phyloP scores from a whole-genome alignment of 2,888 invertebrate genomes.

The Aspidiotus destructor region DNA sequence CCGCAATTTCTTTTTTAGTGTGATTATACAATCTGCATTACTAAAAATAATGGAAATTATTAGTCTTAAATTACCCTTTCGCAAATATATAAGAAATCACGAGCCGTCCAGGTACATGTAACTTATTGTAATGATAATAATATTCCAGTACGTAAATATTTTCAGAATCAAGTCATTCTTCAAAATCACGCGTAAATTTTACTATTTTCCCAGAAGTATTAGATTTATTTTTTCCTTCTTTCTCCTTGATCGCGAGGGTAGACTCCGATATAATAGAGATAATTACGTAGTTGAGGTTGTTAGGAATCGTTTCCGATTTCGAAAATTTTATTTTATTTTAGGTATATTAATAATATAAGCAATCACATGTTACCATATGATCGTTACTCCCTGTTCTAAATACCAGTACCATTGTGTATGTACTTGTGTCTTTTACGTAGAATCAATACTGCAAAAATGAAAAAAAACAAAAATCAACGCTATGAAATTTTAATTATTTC shows the following conservation, averaged over 20 bases:
- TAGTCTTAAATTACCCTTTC: not conserved
- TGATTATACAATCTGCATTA: not conserved
- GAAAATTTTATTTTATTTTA: not conserved
- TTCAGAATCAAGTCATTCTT: too few species aligned
- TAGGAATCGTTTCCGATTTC: not conserved
- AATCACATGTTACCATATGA: slow-evolving; percentile 32
- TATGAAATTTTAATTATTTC: not conserved
- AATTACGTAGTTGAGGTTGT: not conserved
- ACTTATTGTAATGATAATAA: not conserved
- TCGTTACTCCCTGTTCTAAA: slow-evolving; percentile 28
- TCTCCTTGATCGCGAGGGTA: too few species aligned
- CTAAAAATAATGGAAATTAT: not conserved
- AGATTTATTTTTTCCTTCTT: too few species aligned
- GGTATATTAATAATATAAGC: slow-evolving; percentile 28
- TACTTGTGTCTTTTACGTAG: slow-evolving; percentile 15
- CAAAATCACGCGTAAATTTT: too few species aligned
- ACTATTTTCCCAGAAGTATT: too few species aligned
- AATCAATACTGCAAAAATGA: not conserved
- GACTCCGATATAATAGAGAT: too few species aligned
- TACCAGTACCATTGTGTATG: slow-evolving; percentile 29
- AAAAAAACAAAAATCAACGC: not conserved
- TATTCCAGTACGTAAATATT: too few species aligned
- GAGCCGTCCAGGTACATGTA: not conserved
- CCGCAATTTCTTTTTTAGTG: too few species aligned
- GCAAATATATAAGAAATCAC: not conserved